A percentile compares a stretch with the other conserved stretches of the same genome.
phyloP scores from a whole-genome alignment of 2,888 invertebrate species.

The Hecatera dysodea region DNA sequence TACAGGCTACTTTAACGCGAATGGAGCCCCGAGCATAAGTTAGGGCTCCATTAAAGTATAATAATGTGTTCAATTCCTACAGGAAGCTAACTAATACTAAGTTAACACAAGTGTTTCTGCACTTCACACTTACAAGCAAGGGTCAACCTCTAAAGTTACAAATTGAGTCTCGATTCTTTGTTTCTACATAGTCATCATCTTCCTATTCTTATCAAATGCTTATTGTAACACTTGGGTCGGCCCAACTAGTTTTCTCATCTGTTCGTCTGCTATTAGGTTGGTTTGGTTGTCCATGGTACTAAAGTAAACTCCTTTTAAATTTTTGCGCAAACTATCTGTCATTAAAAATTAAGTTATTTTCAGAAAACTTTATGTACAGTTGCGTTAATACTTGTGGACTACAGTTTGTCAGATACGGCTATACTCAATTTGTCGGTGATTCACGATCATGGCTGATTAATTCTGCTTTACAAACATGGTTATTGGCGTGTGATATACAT shows the following conservation, averaged over 20 bases:
- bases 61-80: no score
- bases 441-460: constrained; percentile 49
- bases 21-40: no score
- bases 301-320: constrained; percentile 5
- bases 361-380: neutral
- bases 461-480: constrained; percentile 68
- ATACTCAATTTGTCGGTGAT: constrained; percentile 35
- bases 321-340: neutral
- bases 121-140: no score
- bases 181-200: neutral
- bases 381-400: neutral
- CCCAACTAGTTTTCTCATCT: neutral
- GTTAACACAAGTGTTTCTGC: no score
- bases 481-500: constrained; percentile 70
- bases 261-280: no score
- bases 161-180: no score
- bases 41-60: no score
- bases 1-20: no score
- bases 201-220: neutral
- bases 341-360: neutral
- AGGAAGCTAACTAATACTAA: no score
- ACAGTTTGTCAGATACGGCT: constrained; percentile 9
- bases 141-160: neutral
- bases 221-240: neutral
- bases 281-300: no score